Percentiles rank a stretch among this genome's conserved stretches.
Conservation (phyloP, 2,888 invertebrate genomes). For the Liposcelis brunnea region DNA sequence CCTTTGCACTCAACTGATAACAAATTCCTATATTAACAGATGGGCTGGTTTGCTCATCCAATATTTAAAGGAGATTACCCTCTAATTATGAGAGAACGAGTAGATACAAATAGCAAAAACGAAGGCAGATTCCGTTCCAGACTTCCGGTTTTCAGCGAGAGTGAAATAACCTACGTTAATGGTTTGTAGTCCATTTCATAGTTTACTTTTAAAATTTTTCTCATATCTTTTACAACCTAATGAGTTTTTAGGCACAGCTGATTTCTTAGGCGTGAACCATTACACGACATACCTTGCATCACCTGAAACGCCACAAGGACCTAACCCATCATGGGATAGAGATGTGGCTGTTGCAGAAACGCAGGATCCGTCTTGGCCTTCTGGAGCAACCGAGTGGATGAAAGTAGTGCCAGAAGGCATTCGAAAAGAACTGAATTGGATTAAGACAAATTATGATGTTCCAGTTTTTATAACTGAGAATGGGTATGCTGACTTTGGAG, state of each 20-base stretch:
- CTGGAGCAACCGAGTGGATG: conserved; percentile 32
- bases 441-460: conserved; percentile 37
- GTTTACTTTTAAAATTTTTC: neutral
- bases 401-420: conserved; percentile 43
- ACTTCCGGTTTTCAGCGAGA: conserved; percentile 15
- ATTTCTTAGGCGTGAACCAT: conserved; percentile 58
- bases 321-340: conserved; percentile 27
- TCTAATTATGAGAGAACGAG: conserved; percentile 14
- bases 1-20: too few relatives aligned
- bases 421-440: conserved; percentile 35
- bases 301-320: conserved; percentile 11
- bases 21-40: too few relatives aligned
- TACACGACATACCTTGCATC: conserved; percentile 40
- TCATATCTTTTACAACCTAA: neutral
- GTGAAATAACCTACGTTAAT: conserved; percentile 17
- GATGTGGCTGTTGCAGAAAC: conserved; percentile 21
- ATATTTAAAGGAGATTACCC: conserved; percentile 24
- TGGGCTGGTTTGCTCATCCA: conserved; percentile 31
- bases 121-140: conserved; percentile 16
- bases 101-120: conserved; percentile 15
- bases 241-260: conserved; percentile 33
- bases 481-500: conserved; percentile 34
- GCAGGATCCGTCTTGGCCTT: conserved; percentile 33
- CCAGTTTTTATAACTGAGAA: conserved; percentile 40
- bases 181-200: conserved; percentile 16